A percentile compares a stretch with the other conserved stretches of the same genome.
phyloP scores from a whole-genome alignment of 2,888 invertebrate genomes.

The Harpalus rubripes region DNA sequence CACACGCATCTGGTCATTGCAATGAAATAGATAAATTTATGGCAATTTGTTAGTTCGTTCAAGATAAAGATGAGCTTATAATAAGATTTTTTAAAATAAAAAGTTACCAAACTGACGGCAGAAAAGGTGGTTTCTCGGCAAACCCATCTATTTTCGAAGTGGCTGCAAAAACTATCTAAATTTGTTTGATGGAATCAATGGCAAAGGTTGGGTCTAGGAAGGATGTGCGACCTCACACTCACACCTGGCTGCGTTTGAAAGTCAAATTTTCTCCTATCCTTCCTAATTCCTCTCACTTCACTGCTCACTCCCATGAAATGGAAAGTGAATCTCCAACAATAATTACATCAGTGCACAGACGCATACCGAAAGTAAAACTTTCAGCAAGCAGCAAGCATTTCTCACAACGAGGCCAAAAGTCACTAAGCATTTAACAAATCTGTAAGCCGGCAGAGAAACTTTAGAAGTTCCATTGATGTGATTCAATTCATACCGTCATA shows the following conservation, averaged over 20 bases:
- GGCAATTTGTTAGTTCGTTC: too few species aligned
- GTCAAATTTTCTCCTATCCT: constrained; percentile 14
- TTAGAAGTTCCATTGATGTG: constrained; percentile 8
- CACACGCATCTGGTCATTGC: too few species aligned
- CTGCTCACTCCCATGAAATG: constrained; percentile 39
- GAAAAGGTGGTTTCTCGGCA: not conserved
- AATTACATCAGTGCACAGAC: constrained; percentile 31
- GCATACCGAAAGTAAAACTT: constrained; percentile 53
- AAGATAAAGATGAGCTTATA: too few species aligned
- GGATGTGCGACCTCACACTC: not conserved
- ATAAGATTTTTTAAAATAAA: too few species aligned
- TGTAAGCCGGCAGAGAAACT: constrained; percentile 8
- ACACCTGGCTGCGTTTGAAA: not conserved
- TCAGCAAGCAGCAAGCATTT: not conserved
- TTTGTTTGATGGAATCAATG: not conserved
- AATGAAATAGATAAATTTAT: too few species aligned
- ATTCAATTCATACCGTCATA: not conserved
- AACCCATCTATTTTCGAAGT: not conserved
- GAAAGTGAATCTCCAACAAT: constrained; percentile 49
- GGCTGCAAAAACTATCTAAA: not conserved
- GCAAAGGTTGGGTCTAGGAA: not conserved
- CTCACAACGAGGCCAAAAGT: constrained; percentile 23
- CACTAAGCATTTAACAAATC: constrained; percentile 39
- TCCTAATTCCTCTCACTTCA: constrained; percentile 45
- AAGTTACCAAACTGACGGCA: not conserved